Evolutionary conservation across 1,140 invertebrate genomes (phyloP).

Genomic region (Lamellibrachia luymesi): DNA sequence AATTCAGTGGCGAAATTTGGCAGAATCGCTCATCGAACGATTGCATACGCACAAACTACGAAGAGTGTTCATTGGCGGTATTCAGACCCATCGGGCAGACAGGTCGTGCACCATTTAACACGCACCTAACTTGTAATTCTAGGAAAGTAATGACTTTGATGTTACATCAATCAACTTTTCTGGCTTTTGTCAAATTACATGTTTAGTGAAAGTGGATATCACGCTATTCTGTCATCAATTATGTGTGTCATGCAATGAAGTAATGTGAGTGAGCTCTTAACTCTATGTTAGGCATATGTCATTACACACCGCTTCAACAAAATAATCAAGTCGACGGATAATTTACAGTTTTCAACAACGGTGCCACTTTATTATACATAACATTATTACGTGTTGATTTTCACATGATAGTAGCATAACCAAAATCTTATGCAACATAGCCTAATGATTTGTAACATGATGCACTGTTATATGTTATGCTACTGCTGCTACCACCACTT

Average conservation of each 20-base stretch:
- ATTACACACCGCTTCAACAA: not conserved
- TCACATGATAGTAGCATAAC: not conserved
- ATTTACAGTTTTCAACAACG: not conserved
- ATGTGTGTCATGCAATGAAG: not conserved
- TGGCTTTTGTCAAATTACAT: not conserved
- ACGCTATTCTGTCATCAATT: not conserved
- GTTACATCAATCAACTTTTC: not conserved
- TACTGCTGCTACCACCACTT: no score
- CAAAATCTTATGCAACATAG: not conserved
- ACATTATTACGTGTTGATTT: not conserved
- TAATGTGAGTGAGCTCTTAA: not conserved
- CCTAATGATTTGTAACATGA: not conserved
- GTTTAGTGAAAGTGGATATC: not conserved
- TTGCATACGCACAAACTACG: not conserved
- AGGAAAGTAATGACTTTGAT: not conserved
- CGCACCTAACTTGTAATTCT: not conserved
- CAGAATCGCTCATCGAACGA: not conserved
- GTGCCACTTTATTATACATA: not conserved
- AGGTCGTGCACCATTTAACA: no score
- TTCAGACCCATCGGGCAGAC: no score
- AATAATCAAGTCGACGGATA: not conserved
- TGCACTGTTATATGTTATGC: not conserved
- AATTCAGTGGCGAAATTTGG: not conserved
- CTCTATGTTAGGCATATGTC: not conserved
- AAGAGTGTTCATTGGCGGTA: no score